Evolutionary conservation across 2,888 invertebrate genomes (phyloP).

Genomic region (Saturnia pavonia): DNA sequence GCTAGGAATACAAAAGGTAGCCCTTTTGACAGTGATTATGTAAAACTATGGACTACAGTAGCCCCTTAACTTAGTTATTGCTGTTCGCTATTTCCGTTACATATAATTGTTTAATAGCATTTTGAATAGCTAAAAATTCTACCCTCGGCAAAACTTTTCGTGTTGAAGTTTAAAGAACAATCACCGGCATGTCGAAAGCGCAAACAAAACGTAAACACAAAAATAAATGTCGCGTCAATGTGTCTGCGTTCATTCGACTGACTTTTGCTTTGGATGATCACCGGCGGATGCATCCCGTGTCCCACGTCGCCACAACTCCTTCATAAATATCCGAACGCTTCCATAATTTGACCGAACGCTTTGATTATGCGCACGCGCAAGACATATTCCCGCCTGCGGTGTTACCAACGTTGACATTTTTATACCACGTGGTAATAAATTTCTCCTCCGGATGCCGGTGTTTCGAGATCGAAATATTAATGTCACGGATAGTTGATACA

Average conservation of each 20-base stretch:
- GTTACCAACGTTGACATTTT: constrained; percentile 68
- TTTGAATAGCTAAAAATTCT: no score
- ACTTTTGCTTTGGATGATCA: constrained; percentile 2
- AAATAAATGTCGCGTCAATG: constrained; percentile 52
- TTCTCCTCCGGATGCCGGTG: constrained; percentile 61
- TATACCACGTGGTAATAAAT: constrained; percentile 65
- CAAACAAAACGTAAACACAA: constrained; percentile 29
- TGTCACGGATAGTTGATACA: constrained; percentile 30
- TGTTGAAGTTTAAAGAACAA: no score
- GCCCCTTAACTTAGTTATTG: no score
- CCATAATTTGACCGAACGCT: constrained; percentile 72
- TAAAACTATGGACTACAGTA: no score
- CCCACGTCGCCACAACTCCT: constrained; percentile 70
- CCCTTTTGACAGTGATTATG: no score
- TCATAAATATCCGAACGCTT: constrained; percentile 75
- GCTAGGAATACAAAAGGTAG: no score
- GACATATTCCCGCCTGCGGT: constrained; percentile 42
- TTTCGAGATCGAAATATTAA: constrained; percentile 68
- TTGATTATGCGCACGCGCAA: constrained; percentile 54
- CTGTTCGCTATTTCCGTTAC: no score
- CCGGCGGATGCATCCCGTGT: constrained; percentile 67
- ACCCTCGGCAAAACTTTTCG: no score
- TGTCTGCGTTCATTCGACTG: background rate
- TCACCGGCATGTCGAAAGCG: background rate
- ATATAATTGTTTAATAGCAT: no score